Evolutionary conservation across 1,140 invertebrate species (phyloP), one percentile per base, ranked within the genome.

Genomic region (Sarcophaga peregrina): DNA sequence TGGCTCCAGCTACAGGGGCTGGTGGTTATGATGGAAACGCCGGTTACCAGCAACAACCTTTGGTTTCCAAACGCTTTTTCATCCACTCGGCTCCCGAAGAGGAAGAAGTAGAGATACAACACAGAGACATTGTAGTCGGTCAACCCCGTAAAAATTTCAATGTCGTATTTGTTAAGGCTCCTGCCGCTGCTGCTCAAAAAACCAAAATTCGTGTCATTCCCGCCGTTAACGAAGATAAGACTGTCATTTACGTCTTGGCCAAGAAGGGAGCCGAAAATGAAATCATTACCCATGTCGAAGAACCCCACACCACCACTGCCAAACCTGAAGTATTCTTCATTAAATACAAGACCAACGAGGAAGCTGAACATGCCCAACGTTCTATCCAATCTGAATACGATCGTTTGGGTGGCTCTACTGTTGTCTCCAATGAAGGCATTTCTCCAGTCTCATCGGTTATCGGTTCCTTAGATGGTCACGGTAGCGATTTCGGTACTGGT

Each of bases 121-220:
- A 80, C 15, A 50, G 15, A 8, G 62, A 82, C 47, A 52, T 85
- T 46, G 80, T 78, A 0, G 58, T 85, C 11, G 84, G 84, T 9
- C 91, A 92, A 10, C 91, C 94, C 83, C 94, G 95, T 90, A 95
- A 95, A 85, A 94, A 95, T 90, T 95, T 95, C 91, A 95, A 95
- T 90, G 95, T 96, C 86, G 95, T 96, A 88, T 95, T 95, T 93
- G 95, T 96, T 89, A 95, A 95, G 92, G 94, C 95, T 47, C 95
- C 95, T 45, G 92, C 93, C 37, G 92, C 93, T 25, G 92, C 92
- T 85, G 93, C 93, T 68, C 93, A 92, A 83, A 93, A 93, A 1
- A 3, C 93, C 92, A 17, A 92, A 91, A 7, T 89, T 93, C 94
- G 94, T 85, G 90, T 91, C 81, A 92, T 94, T 82, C 92, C 93